phyloP scores from a whole-genome alignment of 2,888 invertebrate genomes.

The Apocheima hispidaria region DNA sequence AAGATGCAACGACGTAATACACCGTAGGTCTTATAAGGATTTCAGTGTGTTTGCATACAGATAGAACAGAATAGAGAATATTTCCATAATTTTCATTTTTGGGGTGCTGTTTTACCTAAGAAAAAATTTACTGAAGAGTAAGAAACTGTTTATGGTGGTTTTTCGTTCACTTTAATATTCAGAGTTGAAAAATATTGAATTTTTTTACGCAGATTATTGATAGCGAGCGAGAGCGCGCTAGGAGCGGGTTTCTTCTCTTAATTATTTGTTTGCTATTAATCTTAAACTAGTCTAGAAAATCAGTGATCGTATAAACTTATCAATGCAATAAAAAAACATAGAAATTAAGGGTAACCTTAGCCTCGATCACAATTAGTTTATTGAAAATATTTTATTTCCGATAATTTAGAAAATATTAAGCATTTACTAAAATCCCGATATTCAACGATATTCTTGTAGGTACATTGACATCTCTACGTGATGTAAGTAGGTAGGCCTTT shows the following conservation, averaged over 20 bases:
- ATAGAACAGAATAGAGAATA: neutral
- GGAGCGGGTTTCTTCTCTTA: neutral
- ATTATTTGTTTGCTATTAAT: neutral
- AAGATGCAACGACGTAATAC: neutral
- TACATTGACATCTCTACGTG: conserved; percentile 7
- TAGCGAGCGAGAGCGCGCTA: neutral
- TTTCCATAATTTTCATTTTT: neutral
- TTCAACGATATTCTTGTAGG: conserved; percentile 1
- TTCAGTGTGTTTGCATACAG: neutral
- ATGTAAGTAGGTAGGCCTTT: neutral
- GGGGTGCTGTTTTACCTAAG: neutral
- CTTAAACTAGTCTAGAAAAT: neutral
- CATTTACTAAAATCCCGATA: conserved; percentile 26
- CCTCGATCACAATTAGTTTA: neutral
- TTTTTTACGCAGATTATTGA: too few species aligned
- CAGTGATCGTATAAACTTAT: neutral
- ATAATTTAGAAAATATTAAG: too few species aligned
- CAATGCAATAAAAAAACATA: neutral
- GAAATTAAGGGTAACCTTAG: neutral
- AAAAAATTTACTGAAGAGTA: neutral
- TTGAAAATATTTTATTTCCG: conserved; percentile 7
- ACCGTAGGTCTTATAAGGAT: neutral
- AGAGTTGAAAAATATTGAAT: too few species aligned
- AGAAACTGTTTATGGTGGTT: neutral
- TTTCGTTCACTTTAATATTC: neutral